Conservation (phyloP, 2,113 vertebrate genomes). For the Bostrychus sinensis region DNA sequence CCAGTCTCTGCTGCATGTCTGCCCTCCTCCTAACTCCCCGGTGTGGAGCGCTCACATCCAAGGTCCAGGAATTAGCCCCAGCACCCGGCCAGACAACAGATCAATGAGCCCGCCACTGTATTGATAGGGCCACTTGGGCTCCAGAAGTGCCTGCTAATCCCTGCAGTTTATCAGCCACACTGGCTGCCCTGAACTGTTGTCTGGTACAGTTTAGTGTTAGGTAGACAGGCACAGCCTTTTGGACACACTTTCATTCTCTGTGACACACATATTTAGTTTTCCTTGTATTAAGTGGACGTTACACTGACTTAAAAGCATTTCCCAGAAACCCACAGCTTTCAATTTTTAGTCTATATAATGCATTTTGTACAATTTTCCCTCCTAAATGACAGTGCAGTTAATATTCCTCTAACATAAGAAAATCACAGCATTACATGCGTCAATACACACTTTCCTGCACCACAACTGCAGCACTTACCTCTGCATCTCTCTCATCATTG, state of each 20-base stretch:
- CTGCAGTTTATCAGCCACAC: conserved; percentile 76
- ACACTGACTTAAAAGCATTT: conserved; percentile 20
- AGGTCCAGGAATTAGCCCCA: conserved; percentile 76
- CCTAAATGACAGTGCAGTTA: neutral
- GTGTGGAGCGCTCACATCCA: conserved; percentile 71
- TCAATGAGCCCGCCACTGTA: conserved; percentile 87
- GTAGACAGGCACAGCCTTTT: conserved; percentile 45
- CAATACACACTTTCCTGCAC: conserved; percentile 8
- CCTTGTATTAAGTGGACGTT: neutral
- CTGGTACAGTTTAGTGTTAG: conserved; percentile 47
- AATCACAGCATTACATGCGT: conserved; percentile 22
- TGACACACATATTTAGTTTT: neutral
- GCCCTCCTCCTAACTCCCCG: conserved; percentile 51
- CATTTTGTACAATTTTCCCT: neutral
- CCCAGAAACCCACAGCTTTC: neutral
- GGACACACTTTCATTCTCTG: conserved; percentile 25
- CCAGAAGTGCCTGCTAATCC: conserved; percentile 85
- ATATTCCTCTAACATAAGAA: too few relatives aligned
- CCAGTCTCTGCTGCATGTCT: conserved; percentile 73
- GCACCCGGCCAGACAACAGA: conserved; percentile 82
- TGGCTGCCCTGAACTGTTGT: conserved; percentile 56
- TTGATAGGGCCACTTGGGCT: conserved; percentile 84
- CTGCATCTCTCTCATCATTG: conserved; percentile 47
- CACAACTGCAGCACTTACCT: conserved; percentile 10
- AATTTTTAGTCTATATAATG: neutral